These are phyloP conservation scores for Ceratotherium simum DNA, from an alignment of 2,113 vertebrate species.

Conservation along the genomic window DNA sequence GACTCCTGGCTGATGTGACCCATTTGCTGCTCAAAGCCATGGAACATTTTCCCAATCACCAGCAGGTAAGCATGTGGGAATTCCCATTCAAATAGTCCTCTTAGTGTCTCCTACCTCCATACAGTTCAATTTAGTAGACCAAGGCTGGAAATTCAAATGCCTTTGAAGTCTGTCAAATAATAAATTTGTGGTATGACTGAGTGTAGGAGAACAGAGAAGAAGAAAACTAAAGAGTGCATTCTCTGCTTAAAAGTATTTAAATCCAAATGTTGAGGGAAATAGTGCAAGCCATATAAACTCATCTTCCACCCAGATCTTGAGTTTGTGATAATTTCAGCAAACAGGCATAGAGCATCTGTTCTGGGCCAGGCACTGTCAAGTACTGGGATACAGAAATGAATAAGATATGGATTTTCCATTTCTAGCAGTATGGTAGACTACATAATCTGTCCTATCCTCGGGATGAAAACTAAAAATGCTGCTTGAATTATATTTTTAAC, in stretches of 20 bases:
- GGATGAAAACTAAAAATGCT: conserved; percentile 40
- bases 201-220: neutral
- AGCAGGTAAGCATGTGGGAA: conserved; percentile 88
- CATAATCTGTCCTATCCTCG: neutral
- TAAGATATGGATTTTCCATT: conserved; percentile 25
- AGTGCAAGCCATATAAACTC: neutral
- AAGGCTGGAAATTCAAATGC: conserved; percentile 1
- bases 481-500: conserved; percentile 20
- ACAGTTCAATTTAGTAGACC: neutral
- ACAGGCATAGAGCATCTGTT: neutral
- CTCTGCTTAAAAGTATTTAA: conserved; percentile 27
- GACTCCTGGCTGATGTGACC: conserved; percentile 94
- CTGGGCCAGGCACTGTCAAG: neutral
- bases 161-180: neutral
- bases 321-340: conserved; percentile 27
- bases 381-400: neutral
- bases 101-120: neutral
- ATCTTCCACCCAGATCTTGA: neutral
- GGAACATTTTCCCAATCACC: conserved; percentile 99
- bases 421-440: neutral
- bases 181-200: conserved; percentile 11
- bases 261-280: neutral
- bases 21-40: conserved; percentile 97
- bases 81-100: neutral
- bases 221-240: neutral